A percentile compares a stretch with the other conserved stretches of the same genome.
phyloP scores from a whole-genome alignment of 2,797 vertebrate species.

The Cephalopachus bancanus region DNA sequence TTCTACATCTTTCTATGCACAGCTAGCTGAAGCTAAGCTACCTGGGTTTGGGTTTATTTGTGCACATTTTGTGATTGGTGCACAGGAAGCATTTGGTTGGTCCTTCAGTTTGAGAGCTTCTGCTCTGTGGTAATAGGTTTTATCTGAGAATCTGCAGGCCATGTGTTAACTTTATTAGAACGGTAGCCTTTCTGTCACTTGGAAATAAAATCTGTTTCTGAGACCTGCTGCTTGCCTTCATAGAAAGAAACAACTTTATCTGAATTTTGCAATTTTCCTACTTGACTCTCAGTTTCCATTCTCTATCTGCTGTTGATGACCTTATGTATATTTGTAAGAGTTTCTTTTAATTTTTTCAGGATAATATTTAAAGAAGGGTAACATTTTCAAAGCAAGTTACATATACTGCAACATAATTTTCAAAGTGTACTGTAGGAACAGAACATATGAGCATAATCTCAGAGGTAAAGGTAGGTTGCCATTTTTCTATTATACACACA shows the following conservation, averaged over 20 bases:
- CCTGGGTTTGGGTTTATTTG: background rate
- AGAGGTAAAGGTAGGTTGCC: background rate
- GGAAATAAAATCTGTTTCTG: slow-evolving; percentile 15
- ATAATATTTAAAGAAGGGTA: slow-evolving; percentile 21
- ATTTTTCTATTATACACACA: slow-evolving; percentile 12
- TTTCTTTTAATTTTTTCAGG: background rate
- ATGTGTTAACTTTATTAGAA: slow-evolving; percentile 23
- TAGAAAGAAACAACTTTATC: slow-evolving; percentile 10
- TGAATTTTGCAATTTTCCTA: slow-evolving; percentile 51
- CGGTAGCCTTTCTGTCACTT: background rate
- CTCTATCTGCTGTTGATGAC: background rate
- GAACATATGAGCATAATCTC: background rate
- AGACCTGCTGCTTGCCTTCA: slow-evolving; percentile 31
- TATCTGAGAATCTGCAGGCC: background rate
- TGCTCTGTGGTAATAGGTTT: slow-evolving; percentile 11
- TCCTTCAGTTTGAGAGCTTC: slow-evolving; percentile 3
- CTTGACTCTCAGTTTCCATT: slow-evolving; percentile 32
- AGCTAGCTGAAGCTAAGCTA: background rate
- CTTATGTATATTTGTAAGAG: background rate
- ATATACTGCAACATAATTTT: slow-evolving; percentile 15
- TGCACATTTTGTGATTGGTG: background rate
- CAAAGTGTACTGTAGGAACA: background rate
- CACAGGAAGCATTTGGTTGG: background rate
- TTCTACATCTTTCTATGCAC: background rate
- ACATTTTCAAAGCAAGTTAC: slow-evolving; percentile 36